Conservation (phyloP, 2,113 vertebrate species). For the Corydoras sp. region DNA sequence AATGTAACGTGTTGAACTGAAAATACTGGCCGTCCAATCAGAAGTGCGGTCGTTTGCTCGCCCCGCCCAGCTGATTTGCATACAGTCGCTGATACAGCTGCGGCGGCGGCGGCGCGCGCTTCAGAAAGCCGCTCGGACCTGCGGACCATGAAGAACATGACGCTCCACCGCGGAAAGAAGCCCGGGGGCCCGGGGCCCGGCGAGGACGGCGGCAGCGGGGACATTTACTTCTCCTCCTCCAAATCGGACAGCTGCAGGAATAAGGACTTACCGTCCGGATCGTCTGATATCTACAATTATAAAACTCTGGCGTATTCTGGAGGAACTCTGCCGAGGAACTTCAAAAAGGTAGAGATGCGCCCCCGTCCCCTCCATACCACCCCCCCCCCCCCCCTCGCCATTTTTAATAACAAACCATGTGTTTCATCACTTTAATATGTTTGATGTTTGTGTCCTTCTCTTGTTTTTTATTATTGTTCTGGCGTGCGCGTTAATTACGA, state of each 20-base stretch:
- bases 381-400: too few relatives aligned
- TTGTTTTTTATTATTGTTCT: too few relatives aligned
- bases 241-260: constrained; percentile 62
- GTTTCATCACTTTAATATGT: too few relatives aligned
- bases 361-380: too few relatives aligned
- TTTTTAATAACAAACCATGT: too few relatives aligned
- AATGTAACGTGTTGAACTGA: too few relatives aligned
- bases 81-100: neutral
- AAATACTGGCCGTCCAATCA: constrained; percentile 18
- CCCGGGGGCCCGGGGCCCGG: constrained; percentile 55
- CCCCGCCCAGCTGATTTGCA: neutral
- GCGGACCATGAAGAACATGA: constrained; percentile 56
- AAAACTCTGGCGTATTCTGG: constrained; percentile 80
- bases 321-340: constrained; percentile 74
- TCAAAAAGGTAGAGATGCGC: constrained; percentile 63
- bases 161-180: constrained; percentile 65
- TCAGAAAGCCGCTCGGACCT: neutral
- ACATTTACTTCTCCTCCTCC: constrained; percentile 66
- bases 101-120: neutral
- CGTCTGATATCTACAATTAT: constrained; percentile 69
- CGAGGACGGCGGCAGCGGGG: constrained; percentile 51
- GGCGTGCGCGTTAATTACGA: too few relatives aligned
- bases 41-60: neutral
- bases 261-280: constrained; percentile 39
- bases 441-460: too few relatives aligned